A percentile compares a stretch with the other conserved stretches of the same genome.
Evolutionary conservation across 2,113 vertebrate genomes (phyloP).

Genomic region (Monopterus albus): DNA sequence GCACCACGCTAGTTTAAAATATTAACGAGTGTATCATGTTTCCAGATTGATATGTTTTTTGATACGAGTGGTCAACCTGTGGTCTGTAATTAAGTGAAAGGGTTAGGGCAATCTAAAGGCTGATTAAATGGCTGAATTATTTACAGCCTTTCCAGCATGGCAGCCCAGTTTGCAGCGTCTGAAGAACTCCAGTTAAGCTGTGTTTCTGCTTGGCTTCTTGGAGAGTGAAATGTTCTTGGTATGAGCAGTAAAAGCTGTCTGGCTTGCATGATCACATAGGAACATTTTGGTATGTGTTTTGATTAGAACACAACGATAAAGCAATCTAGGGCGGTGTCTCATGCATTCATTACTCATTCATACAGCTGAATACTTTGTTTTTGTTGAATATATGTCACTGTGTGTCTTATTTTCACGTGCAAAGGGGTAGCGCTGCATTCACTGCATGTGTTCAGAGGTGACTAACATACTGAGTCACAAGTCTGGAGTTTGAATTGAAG

Average conservation of each 20-base stretch:
- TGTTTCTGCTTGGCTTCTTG: conserved; percentile 5
- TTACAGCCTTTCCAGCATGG: too few species aligned
- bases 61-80: too few species aligned
- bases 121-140: conserved; percentile 1
- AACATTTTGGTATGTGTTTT: conserved; percentile 30
- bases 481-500: conserved; percentile 50
- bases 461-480: conserved; percentile 30
- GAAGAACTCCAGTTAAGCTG: neutral
- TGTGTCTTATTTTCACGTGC: neutral
- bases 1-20: too few species aligned
- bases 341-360: conserved; percentile 30
- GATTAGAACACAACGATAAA: conserved; percentile 26
- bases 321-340: neutral
- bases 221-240: neutral
- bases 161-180: neutral
- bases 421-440: neutral
- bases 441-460: conserved; percentile 14
- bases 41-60: too few species aligned
- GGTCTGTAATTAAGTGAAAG: too few species aligned
- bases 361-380: neutral
- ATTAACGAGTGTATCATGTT: too few species aligned
- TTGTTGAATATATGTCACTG: neutral
- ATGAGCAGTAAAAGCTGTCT: conserved; percentile 9
- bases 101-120: neutral
- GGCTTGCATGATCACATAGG: neutral